These are phyloP conservation scores for Dipus sagitta DNA, from an alignment of 2,797 vertebrate genomes.

Conservation along the genomic window DNA sequence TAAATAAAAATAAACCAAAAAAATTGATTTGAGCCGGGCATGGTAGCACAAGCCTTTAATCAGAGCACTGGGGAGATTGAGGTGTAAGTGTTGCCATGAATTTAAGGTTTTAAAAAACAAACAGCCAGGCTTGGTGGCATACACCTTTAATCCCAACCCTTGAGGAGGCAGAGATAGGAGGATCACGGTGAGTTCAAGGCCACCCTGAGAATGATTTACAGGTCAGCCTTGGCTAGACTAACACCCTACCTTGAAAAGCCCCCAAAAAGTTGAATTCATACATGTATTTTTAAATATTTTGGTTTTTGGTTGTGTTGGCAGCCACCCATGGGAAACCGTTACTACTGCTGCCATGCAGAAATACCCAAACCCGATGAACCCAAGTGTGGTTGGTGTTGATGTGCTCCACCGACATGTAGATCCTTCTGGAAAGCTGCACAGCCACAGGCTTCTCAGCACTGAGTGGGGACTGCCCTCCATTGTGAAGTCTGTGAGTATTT, in stretches of 20 bases:
- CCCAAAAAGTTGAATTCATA: not conserved
- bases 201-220: too few species aligned
- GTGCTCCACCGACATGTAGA: constrained; percentile 94
- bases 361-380: constrained; percentile 99
- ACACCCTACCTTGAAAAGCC: too few species aligned
- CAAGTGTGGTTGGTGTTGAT: constrained; percentile 96
- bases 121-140: too few species aligned
- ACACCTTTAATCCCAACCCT: too few species aligned
- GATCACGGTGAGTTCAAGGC: too few species aligned
- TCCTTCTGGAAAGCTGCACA: constrained; percentile 93
- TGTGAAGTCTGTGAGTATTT: constrained; percentile 93
- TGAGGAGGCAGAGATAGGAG: too few species aligned
- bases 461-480: constrained; percentile 98
- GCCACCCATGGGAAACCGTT: constrained; percentile 98
- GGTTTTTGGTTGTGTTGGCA: constrained; percentile 80
- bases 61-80: too few species aligned
- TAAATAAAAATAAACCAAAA: too few species aligned
- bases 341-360: constrained; percentile 99
- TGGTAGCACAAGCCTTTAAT: too few species aligned
- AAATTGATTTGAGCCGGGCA: not conserved
- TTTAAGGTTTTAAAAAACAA: too few species aligned
- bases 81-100: too few species aligned
- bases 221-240: too few species aligned
- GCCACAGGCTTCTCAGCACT: constrained; percentile 96
- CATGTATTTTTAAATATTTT: not conserved